Evolutionary conservation across 2,113 vertebrate species (phyloP).

Genomic region (Neodontobutis hainanensis): DNA sequence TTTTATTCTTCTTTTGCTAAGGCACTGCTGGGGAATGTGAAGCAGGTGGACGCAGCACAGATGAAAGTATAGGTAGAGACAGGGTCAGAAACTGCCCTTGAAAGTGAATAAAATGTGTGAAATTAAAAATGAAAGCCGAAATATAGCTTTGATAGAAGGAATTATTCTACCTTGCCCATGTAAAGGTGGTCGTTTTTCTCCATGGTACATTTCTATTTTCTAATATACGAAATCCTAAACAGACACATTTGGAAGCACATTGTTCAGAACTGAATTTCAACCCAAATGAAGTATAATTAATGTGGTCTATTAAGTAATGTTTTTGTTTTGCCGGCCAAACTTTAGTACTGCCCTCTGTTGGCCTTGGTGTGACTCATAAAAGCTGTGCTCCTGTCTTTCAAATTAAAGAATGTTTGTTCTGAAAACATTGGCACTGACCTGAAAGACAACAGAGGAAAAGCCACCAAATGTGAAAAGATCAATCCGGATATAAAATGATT

Average conservation of each 20-base stretch:
- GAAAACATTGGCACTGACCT: no score
- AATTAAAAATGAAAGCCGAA: constrained; percentile 66
- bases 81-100: constrained; percentile 63
- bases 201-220: neutral
- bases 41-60: constrained; percentile 52
- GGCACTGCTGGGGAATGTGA: constrained; percentile 58
- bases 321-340: no score
- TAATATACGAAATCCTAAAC: neutral
- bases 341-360: no score
- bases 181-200: neutral
- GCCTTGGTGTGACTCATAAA: no score
- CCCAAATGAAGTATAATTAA: no score
- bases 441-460: no score
- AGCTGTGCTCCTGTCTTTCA: no score
- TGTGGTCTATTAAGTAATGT: no score
- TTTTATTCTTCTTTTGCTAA: constrained; percentile 40
- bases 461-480: no score
- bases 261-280: no score
- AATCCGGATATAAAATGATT: no score
- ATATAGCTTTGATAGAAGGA: constrained; percentile 31
- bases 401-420: no score
- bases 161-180: constrained; percentile 26
- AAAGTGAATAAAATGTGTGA: constrained; percentile 67
- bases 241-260: neutral
- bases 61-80: constrained; percentile 4